Evolutionary conservation across 2,797 vertebrate species (phyloP).

Genomic region (Galagoides demidoff): DNA sequence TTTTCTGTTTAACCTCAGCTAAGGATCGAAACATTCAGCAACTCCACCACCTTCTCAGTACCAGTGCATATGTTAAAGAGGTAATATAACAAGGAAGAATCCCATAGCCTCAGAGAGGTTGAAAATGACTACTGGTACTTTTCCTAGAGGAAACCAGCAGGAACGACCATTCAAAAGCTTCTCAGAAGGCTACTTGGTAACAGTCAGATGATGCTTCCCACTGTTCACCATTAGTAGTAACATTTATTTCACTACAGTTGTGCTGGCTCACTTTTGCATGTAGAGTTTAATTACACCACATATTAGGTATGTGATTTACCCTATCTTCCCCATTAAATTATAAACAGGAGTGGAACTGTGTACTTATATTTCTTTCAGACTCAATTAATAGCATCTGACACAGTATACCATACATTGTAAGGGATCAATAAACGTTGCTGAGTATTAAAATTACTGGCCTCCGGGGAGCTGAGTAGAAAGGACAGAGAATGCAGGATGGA

Average conservation of each 20-base stretch:
- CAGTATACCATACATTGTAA: background rate
- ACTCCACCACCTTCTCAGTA: background rate
- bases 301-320: background rate
- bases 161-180: background rate
- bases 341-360: background rate
- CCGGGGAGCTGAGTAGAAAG: background rate
- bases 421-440: background rate
- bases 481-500: background rate
- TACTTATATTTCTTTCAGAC: background rate
- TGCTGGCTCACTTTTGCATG: background rate
- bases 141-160: background rate
- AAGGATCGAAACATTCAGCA: background rate
- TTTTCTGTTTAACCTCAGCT: constrained; percentile 6
- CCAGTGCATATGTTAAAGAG: background rate
- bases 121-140: background rate
- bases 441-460: background rate
- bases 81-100: background rate
- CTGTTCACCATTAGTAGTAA: background rate
- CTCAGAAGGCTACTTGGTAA: background rate
- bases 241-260: background rate
- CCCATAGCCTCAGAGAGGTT: background rate
- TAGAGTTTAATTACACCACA: background rate
- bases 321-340: background rate
- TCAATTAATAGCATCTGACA: background rate
- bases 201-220: background rate